Conservation (phyloP, 2,888 invertebrate genomes). For the Morpho deidamia region DNA sequence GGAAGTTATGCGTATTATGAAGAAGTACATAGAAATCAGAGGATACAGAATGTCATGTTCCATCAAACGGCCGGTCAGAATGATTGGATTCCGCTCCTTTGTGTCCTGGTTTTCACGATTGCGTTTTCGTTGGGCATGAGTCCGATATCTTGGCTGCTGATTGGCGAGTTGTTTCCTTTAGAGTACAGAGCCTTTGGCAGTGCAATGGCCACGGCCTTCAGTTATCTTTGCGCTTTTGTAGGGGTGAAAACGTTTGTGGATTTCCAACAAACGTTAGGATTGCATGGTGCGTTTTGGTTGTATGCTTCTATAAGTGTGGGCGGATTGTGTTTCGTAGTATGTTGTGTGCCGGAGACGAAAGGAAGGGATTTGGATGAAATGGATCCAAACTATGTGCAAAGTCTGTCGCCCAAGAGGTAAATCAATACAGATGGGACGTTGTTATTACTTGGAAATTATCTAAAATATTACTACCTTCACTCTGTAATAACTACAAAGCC, state of each 20-base stretch:
- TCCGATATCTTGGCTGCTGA: conserved; percentile 91
- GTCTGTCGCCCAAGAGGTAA: conserved; percentile 67
- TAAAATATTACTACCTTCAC: neutral
- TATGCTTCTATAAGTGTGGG: conserved; percentile 90
- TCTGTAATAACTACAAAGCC: neutral
- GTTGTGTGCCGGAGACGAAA: conserved; percentile 94
- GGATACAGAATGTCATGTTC: conserved; percentile 71
- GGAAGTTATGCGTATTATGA: conserved; percentile 91
- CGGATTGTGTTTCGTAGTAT: conserved; percentile 90
- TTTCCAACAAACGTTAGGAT: conserved; percentile 85
- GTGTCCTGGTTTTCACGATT: conserved; percentile 89
- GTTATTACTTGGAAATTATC: conserved; percentile 30
- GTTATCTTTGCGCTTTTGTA: conserved; percentile 91
- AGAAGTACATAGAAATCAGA: conserved; percentile 79
- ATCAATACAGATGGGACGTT: conserved; percentile 16
- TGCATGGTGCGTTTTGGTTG: conserved; percentile 93
- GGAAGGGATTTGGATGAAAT: conserved; percentile 94
- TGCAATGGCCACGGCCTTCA: conserved; percentile 91
- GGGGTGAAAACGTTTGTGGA: conserved; percentile 93
- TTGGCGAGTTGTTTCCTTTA: conserved; percentile 89
- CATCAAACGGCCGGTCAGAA: conserved; percentile 79
- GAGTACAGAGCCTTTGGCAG: conserved; percentile 92
- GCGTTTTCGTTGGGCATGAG: conserved; percentile 93
- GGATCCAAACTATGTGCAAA: conserved; percentile 82
- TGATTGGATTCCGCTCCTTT: conserved; percentile 90